Percentiles rank a stretch among this genome's conserved stretches.
These are phyloP conservation scores for Apodemia hepburni DNA, from an alignment of 2,888 invertebrate species.

Conservation along the genomic window DNA sequence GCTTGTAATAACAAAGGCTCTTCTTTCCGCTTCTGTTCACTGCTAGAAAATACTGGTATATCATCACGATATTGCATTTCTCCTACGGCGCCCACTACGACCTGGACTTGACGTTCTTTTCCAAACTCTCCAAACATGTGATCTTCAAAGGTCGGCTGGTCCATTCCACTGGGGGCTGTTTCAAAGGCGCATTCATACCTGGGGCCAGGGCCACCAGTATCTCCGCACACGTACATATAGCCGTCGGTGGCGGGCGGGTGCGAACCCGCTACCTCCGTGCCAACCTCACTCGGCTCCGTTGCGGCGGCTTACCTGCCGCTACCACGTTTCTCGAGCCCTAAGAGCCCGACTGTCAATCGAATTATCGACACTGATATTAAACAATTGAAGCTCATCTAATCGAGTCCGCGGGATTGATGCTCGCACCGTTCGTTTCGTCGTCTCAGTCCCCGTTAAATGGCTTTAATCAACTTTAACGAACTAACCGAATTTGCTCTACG, in stretches of 20 bases:
- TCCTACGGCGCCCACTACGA: constrained; percentile 73
- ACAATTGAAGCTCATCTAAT: constrained; percentile 75
- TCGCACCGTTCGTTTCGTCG: constrained; percentile 73
- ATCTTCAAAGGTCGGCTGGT: constrained; percentile 87
- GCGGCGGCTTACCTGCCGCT: constrained; percentile 50
- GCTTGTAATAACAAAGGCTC: constrained; percentile 63
- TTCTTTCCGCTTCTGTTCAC: constrained; percentile 62
- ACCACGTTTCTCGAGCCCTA: constrained; percentile 39
- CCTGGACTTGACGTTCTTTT: constrained; percentile 73
- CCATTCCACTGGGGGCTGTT: constrained; percentile 69
- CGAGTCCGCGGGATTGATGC: constrained; percentile 66
- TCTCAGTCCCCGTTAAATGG: constrained; percentile 77
- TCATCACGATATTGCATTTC: constrained; percentile 74
- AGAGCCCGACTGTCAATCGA: constrained; percentile 44
- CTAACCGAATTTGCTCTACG: constrained; percentile 78
- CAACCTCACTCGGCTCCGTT: constrained; percentile 72
- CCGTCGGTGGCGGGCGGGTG: constrained; percentile 69
- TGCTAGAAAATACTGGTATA: constrained; percentile 50
- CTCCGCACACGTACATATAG: constrained; percentile 75
- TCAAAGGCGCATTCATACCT: constrained; percentile 72
- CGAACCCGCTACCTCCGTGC: constrained; percentile 71
- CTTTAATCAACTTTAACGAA: constrained; percentile 81
- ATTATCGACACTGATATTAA: constrained; percentile 62
- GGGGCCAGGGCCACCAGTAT: constrained; percentile 47
- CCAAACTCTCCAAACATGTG: constrained; percentile 89